These are phyloP conservation scores for Saccopteryx leptura DNA, from an alignment of 2,113 vertebrate genomes.

Conservation along the genomic window DNA sequence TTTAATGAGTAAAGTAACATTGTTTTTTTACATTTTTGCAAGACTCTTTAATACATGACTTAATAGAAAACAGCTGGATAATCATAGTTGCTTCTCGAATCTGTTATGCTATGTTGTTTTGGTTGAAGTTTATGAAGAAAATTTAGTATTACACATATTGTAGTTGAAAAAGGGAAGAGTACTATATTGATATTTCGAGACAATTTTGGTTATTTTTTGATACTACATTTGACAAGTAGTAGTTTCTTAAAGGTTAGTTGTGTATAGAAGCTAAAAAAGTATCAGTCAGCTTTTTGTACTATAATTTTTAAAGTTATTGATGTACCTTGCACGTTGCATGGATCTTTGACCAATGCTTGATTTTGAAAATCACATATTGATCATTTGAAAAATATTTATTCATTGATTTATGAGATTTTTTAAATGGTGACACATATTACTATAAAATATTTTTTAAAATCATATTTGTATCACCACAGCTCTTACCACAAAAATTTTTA, in stretches of 20 bases:
- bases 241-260: neutral
- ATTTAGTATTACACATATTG: neutral
- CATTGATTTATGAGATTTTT: neutral
- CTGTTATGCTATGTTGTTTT: neutral
- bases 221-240: neutral
- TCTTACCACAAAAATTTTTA: neutral
- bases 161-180: neutral
- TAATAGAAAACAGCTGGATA: neutral
- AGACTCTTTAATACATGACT: neutral
- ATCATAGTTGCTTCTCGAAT: neutral
- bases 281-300: neutral
- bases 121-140: neutral
- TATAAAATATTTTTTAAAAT: neutral
- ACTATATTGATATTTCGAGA: neutral
- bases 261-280: neutral
- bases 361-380: neutral
- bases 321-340: neutral
- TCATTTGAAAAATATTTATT: neutral
- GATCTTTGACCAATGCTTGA: neutral
- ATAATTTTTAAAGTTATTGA: constrained; percentile 28
- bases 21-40: neutral
- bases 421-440: neutral
- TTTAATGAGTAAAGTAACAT: neutral
- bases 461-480: neutral
- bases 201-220: neutral